A percentile compares a stretch with the other conserved stretches of the same genome.
Evolutionary conservation across 2,797 vertebrate genomes (phyloP).

Genomic region (Epinephelus coioides): DNA sequence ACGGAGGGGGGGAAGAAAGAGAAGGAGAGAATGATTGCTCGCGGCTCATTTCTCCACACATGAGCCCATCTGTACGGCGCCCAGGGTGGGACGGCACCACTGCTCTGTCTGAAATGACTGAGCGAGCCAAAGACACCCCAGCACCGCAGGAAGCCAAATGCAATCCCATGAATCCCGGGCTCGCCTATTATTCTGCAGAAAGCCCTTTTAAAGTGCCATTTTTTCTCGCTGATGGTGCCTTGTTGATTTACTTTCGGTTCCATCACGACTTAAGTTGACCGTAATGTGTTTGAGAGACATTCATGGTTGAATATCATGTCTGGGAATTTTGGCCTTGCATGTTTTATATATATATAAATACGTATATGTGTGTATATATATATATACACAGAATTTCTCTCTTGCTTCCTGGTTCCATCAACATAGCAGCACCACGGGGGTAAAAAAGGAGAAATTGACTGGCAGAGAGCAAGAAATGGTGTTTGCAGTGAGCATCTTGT

Average conservation of each 20-base stretch:
- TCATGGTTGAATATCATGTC: constrained; percentile 55
- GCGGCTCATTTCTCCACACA: constrained; percentile 89
- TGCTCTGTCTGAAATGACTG: constrained; percentile 86
- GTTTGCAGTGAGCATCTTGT: constrained; percentile 87
- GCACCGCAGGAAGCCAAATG: constrained; percentile 87
- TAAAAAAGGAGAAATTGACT: constrained; percentile 77
- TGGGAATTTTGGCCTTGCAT: constrained; percentile 54
- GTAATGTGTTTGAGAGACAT: constrained; percentile 77
- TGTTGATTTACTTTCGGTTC: constrained; percentile 85
- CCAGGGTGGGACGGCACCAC: constrained; percentile 87
- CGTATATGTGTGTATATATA: background rate
- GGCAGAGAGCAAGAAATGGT: constrained; percentile 82
- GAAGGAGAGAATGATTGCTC: constrained; percentile 81
- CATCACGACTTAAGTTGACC: constrained; percentile 82
- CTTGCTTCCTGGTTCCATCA: constrained; percentile 67
- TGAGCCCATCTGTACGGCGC: constrained; percentile 89
- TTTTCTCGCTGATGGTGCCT: constrained; percentile 64
- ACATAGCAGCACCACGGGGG: constrained; percentile 75
- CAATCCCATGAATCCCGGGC: constrained; percentile 85
- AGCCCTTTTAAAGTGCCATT: constrained; percentile 73
- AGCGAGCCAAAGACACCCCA: constrained; percentile 81
- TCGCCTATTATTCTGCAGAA: constrained; percentile 84
- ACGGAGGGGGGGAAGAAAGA: constrained; percentile 27
- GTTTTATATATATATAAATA: constrained; percentile 23
- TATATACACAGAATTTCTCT: background rate